These are phyloP conservation scores for Maniola hyperantus DNA, from an alignment of 2,888 invertebrate genomes.

Conservation along the genomic window DNA sequence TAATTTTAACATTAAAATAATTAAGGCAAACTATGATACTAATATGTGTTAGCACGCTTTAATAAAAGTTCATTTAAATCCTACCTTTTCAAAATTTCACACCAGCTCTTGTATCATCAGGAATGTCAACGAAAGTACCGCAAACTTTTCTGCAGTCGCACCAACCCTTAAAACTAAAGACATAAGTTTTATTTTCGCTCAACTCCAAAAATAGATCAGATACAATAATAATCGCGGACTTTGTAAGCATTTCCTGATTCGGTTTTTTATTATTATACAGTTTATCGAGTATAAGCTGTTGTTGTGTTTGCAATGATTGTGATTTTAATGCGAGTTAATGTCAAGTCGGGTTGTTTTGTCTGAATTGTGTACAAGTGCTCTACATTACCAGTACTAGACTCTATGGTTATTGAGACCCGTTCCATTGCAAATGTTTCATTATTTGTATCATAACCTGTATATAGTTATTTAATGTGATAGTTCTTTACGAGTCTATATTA, in stretches of 20 bases:
- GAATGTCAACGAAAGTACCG: constrained; percentile 65
- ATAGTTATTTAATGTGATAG: neutral
- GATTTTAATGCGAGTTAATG: constrained; percentile 33
- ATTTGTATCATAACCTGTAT: constrained; percentile 4
- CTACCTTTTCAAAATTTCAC: neutral
- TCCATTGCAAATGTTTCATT: constrained; percentile 18
- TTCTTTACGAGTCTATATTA: too few species aligned
- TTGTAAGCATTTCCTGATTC: constrained; percentile 56
- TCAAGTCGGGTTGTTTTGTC: constrained; percentile 23
- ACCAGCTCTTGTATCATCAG: constrained; percentile 29
- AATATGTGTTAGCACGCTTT: too few species aligned
- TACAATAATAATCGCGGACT: constrained; percentile 54
- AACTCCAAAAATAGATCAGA: constrained; percentile 6
- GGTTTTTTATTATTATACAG: constrained; percentile 43
- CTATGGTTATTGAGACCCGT: constrained; percentile 6
- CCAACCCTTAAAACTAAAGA: constrained; percentile 15
- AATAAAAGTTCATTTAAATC: neutral
- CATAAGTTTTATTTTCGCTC: constrained; percentile 23
- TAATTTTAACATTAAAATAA: too few species aligned
- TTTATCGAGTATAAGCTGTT: constrained; percentile 32
- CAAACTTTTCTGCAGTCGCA: constrained; percentile 41
- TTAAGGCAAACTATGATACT: too few species aligned
- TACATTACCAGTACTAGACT: constrained; percentile 2
- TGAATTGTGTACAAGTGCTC: constrained; percentile 24
- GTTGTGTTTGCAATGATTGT: constrained; percentile 32